These are phyloP conservation scores for Varanus salvator DNA, from an alignment of 2,113 vertebrate genomes.

Conservation along the genomic window DNA sequence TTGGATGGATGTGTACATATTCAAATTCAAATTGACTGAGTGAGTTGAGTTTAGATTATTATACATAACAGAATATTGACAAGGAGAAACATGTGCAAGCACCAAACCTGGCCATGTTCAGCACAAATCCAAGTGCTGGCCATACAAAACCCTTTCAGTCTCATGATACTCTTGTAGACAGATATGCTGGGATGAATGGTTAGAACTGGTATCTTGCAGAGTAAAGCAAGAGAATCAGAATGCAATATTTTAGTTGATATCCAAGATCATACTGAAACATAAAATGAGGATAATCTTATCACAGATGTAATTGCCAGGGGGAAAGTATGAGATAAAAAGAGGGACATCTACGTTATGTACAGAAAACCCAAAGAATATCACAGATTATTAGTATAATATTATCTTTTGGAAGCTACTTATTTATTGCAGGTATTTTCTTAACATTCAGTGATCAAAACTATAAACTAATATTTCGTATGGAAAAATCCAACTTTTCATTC, in stretches of 20 bases:
- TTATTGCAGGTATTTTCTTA: conserved; percentile 1
- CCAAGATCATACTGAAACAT: conserved; percentile 1
- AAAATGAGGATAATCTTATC: conserved; percentile 23
- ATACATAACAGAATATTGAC: neutral
- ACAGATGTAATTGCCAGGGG: neutral
- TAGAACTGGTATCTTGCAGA: neutral
- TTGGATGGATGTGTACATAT: neutral
- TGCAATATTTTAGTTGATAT: neutral
- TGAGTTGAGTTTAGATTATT: neutral
- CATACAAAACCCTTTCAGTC: neutral
- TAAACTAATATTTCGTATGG: neutral
- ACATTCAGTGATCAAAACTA: neutral
- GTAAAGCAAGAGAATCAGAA: neutral
- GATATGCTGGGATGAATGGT: neutral
- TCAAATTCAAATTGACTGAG: neutral
- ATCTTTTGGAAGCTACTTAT: conserved; percentile 2
- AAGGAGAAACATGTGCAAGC: neutral
- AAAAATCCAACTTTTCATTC: neutral
- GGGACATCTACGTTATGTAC: neutral
- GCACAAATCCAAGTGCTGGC: neutral
- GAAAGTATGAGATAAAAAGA: neutral
- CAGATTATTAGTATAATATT: conserved; percentile 1
- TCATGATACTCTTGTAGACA: neutral
- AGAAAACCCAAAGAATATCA: neutral
- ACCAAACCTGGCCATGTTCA: neutral